These are phyloP conservation scores for Conger conger DNA, from an alignment of 2,113 vertebrate species.

Conservation along the genomic window DNA sequence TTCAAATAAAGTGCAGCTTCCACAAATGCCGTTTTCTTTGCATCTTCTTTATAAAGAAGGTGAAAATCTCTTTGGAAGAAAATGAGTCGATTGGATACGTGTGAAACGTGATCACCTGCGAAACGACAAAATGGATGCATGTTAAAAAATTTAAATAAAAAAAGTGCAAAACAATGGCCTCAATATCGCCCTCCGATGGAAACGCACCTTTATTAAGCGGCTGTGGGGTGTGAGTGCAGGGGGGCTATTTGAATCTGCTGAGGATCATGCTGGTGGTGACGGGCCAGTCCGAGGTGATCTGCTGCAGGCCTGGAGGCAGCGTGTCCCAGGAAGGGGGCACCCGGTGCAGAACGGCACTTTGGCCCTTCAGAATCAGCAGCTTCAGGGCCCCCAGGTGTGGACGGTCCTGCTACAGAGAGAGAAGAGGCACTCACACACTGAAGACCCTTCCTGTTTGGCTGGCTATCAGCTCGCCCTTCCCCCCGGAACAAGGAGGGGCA, in stretches of 20 bases:
- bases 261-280: slow-evolving; percentile 48
- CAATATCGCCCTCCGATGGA: not conserved
- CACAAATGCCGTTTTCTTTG: slow-evolving; percentile 63
- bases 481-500: slow-evolving; percentile 43
- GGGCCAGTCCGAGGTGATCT: slow-evolving; percentile 26
- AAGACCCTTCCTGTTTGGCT: slow-evolving; percentile 56
- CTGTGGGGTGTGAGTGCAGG: not conserved
- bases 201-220: not conserved
- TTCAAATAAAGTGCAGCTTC: slow-evolving; percentile 98
- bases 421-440: slow-evolving; percentile 34
- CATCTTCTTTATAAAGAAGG: not conserved
- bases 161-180: not conserved
- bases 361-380: slow-evolving; percentile 63
- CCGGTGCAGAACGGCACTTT: slow-evolving; percentile 58
- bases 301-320: not conserved
- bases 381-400: slow-evolving; percentile 62
- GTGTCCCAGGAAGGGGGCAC: not conserved
- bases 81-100: not conserved
- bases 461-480: slow-evolving; percentile 17
- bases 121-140: no score
- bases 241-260: slow-evolving; percentile 28
- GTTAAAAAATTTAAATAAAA: not conserved
- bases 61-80: not conserved
- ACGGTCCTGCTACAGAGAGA: slow-evolving; percentile 40
- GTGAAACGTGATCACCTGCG: not conserved